phyloP scores from a whole-genome alignment of 1,140 invertebrate genomes.

The Plutomurus gul region DNA sequence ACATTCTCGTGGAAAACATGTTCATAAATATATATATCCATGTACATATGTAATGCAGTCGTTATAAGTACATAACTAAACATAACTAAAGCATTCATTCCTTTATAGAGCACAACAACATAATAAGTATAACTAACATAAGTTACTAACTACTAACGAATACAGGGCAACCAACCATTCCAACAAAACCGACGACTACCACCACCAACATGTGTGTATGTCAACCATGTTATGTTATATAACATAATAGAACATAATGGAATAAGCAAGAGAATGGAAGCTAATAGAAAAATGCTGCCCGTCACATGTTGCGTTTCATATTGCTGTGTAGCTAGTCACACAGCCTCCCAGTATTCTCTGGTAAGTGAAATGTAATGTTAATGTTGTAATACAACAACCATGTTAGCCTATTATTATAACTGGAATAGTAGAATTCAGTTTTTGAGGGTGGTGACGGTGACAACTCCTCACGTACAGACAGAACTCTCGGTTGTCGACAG shows the following conservation, averaged over 20 bases:
- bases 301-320: slow-evolving; percentile 43
- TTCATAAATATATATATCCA: background rate
- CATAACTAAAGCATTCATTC: slow-evolving; percentile 20
- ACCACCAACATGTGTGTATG: slow-evolving; percentile 12
- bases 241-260: slow-evolving; percentile 20
- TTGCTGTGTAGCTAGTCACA: background rate
- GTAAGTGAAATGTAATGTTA: background rate
- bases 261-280: background rate
- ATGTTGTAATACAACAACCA: slow-evolving; percentile 10
- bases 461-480: background rate
- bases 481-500: slow-evolving; percentile 1
- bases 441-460: slow-evolving; percentile 27
- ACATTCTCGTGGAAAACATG: slow-evolving; percentile 25
- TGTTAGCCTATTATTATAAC: background rate
- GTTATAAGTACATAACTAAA: background rate
- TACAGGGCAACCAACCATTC: background rate
- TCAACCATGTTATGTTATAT: slow-evolving; percentile 4
- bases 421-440: background rate
- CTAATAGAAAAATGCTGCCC: slow-evolving; percentile 37
- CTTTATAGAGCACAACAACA: background rate
- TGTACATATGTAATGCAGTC: background rate
- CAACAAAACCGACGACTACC: too few relatives aligned
- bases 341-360: background rate
- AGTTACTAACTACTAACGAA: slow-evolving; percentile 13
- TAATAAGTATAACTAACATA: background rate